Conservation (phyloP, 2,888 invertebrate species). For the Cantharis rufa region DNA sequence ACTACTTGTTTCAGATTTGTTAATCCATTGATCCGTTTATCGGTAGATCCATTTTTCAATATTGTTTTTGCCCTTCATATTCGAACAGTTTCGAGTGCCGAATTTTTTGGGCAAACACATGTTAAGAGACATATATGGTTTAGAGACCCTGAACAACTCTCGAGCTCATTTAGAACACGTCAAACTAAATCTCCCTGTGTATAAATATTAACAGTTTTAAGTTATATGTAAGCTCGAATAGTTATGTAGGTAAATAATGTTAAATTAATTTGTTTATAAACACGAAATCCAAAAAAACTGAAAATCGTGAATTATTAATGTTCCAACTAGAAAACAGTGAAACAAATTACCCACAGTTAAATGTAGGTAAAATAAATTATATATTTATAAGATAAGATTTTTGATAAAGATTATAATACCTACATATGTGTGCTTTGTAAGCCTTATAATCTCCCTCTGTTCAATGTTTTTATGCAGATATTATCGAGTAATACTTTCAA, state of each 20-base stretch:
- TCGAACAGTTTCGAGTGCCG: too few species aligned
- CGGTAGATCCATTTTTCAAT: too few species aligned
- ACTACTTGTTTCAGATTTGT: too few species aligned
- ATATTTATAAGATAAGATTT: not conserved
- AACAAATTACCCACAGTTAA: not conserved
- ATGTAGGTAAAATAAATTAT: not conserved
- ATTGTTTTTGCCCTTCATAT: too few species aligned
- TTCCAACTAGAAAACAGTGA: not conserved
- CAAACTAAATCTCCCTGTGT: too few species aligned
- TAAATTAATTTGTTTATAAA: not conserved
- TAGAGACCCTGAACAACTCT: too few species aligned
- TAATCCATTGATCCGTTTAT: too few species aligned
- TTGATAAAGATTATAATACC: not conserved
- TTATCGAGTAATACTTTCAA: conserved; percentile 46
- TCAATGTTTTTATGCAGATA: conserved; percentile 40
- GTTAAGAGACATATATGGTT: too few species aligned
- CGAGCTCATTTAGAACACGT: too few species aligned
- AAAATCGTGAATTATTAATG: not conserved
- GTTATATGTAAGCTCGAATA: not conserved
- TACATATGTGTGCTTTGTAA: not conserved
- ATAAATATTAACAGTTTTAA: too few species aligned
- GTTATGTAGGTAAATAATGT: not conserved
- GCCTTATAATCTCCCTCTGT: not conserved
- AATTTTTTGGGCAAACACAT: too few species aligned
- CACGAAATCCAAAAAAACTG: not conserved